Evolutionary conservation across 1,140 invertebrate genomes (phyloP), one percentile per base, ranked within the genome.

Genomic region (Pantala flavescens): DNA sequence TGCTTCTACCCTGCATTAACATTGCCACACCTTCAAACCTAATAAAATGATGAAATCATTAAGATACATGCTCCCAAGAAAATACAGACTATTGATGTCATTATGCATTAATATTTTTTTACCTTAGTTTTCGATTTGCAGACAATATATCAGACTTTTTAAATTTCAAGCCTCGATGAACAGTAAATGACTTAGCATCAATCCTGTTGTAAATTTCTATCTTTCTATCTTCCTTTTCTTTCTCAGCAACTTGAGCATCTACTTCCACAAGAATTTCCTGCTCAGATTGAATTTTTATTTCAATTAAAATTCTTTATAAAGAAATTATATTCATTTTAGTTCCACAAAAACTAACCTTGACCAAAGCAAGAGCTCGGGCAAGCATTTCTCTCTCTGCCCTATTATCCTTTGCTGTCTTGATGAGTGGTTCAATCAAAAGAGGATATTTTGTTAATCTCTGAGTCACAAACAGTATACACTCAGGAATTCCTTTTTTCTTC

Each of bases 361-460:
- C 90, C 71, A 92, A 85, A 36, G 85, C 86, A 9, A 94, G 81
- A 0, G 92, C 91, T 82, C 88, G 90, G 43, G 89, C 87, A 71
- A 96, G 80, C 77, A 89, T 87, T 78, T 91, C 90, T 72, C 88
- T 86, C 81, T 96, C 93, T 14, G 86, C 81, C 77, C 87, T 85
- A 79, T 90, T 89, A 79, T 94, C 93, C 80, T 91, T 89, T 10
- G 92, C 91, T 12, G 93, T 94, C 84, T 98, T 98, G 63, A 97
- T 90, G 23, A 98, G 84, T 1, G 94, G 92, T 79, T 98, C 96
- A 75, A 98, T 90, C 0, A 98, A 85, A 23, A 97, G 83, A 0
- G 95, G 95, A 85, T 98, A 98, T 81, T 98, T 98, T 3, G 96
- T 97, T 16, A 98, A 86, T 77, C 96, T 85, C 81, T 98, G 93